A percentile compares a stretch with the other conserved stretches of the same genome.
Conservation (phyloP, 1,140 invertebrate genomes). For the Drosophila santomea region DNA sequence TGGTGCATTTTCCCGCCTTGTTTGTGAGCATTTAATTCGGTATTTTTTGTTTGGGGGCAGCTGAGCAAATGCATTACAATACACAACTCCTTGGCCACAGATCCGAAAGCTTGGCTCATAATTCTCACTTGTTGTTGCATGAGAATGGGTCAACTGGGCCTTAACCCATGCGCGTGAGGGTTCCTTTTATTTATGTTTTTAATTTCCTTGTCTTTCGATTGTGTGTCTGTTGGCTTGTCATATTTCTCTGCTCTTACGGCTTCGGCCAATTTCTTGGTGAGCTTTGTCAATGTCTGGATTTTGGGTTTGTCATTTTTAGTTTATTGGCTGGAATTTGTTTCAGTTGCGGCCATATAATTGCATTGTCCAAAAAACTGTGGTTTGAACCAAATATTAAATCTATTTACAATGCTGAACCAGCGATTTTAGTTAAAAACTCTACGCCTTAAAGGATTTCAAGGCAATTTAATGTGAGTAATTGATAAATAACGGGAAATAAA, state of each 20-base stretch:
- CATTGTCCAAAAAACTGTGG: background rate
- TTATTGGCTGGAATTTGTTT: slow-evolving; percentile 59
- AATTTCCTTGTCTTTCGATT: slow-evolving; percentile 76
- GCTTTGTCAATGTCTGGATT: slow-evolving; percentile 74
- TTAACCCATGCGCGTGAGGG: slow-evolving; percentile 45
- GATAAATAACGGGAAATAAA: background rate
- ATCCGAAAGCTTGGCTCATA: slow-evolving; percentile 66
- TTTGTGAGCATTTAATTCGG: slow-evolving; percentile 66
- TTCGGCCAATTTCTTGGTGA: slow-evolving; percentile 64
- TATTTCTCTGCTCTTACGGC: slow-evolving; percentile 23
- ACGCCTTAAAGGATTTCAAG: background rate
- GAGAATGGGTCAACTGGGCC: slow-evolving; percentile 14
- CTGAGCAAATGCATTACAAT: slow-evolving; percentile 74
- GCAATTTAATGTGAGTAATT: slow-evolving; percentile 8
- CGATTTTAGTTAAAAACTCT: background rate
- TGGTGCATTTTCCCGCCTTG: slow-evolving; percentile 69
- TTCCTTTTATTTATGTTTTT: slow-evolving; percentile 77
- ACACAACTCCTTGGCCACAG: slow-evolving; percentile 65
- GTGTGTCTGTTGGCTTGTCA: slow-evolving; percentile 43
- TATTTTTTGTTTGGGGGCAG: slow-evolving; percentile 34
- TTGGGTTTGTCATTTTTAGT: slow-evolving; percentile 52
- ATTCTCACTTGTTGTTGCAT: slow-evolving; percentile 58
- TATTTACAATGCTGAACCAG: no score
- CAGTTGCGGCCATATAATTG: slow-evolving; percentile 28
- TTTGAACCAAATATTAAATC: background rate